Evolutionary conservation across 2,888 invertebrate genomes (phyloP).

Genomic region (Hedya salicella): DNA sequence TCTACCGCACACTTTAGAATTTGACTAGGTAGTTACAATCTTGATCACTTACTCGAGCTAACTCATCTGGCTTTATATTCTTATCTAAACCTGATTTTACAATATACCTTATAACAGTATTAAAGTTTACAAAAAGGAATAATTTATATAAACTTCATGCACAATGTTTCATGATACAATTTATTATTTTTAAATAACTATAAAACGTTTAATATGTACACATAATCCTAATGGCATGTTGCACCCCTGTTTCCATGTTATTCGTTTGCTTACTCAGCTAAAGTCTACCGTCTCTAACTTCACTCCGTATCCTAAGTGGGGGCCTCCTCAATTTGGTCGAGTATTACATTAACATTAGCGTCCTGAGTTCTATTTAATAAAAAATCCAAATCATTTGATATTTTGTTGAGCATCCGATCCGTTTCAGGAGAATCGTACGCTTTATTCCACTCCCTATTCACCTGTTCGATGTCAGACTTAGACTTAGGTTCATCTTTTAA

Average conservation of each 20-base stretch:
- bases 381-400: slow-evolving; percentile 93
- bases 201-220: slow-evolving; percentile 51
- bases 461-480: slow-evolving; percentile 70
- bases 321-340: slow-evolving; percentile 72
- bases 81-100: slow-evolving; percentile 16
- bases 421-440: slow-evolving; percentile 72
- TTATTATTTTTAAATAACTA: slow-evolving; percentile 45
- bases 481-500: slow-evolving; percentile 59
- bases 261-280: slow-evolving; percentile 52
- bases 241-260: slow-evolving; percentile 73
- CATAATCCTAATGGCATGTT: slow-evolving; percentile 57
- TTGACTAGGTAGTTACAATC: slow-evolving; percentile 30
- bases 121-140: slow-evolving; percentile 25
- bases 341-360: slow-evolving; percentile 55
- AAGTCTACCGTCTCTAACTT: slow-evolving; percentile 40
- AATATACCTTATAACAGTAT: slow-evolving; percentile 21
- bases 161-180: slow-evolving; percentile 44
- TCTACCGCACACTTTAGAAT: slow-evolving; percentile 17
- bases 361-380: slow-evolving; percentile 88
- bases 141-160: slow-evolving; percentile 30
- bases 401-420: slow-evolving; percentile 90
- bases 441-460: slow-evolving; percentile 72
- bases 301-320: slow-evolving; percentile 64
- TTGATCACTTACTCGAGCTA: slow-evolving; percentile 19
- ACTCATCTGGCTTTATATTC: neutral